Evolutionary conservation across 2,113 vertebrate species (phyloP), one percentile per base, ranked within the genome.

Genomic region (Dasyornis broadbenti): DNA sequence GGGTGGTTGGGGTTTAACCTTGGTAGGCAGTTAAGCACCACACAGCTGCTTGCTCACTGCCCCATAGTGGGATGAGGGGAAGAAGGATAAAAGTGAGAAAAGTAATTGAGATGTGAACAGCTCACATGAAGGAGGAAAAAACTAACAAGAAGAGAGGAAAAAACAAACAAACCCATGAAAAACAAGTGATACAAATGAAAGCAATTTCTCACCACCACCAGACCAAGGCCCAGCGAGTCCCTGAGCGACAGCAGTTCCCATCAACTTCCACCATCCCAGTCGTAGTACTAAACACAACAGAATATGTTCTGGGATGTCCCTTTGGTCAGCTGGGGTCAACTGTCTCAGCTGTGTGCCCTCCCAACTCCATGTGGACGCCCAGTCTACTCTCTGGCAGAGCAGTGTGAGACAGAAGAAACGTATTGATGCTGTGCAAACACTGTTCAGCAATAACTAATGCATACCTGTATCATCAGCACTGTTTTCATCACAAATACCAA

Each of bases 181-280:
- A 90, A 71, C 15, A 70, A 33, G 15, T 54, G 11, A 31, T 54
- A 28, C 27, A 56, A 64, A 35, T 40, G 11, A 77, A 71, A 87
- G 7, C 7, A 37, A 8, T 90, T 85, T 73, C 30, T 73, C 18
- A 65, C 15, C 20, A 56, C 13, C 13, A 69, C 13, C 8, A 2
- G 3, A 56, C 18, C 0, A 7, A 37, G 23, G 27, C 30, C 37
- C 30, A 52, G 18, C 6, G 35, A 73, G 59, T 26, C 11, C 15
- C 28, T 6, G 5, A n/a, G 40, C 3, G 31, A 65, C 11, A 50
- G 28, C 44, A 50, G 11, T 9, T 28, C 20, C 39, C 0, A 0
- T 4, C 28, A 50, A 31, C 13, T 39, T 69, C 20, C 26, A 42
- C 12, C 13, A 4, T 16, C 14, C 7, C 28, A 45, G 15, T 60